Evolutionary conservation across 1,140 invertebrate genomes (phyloP), one percentile per base, ranked within the genome.

Genomic region (Hypsibius dujardini): DNA sequence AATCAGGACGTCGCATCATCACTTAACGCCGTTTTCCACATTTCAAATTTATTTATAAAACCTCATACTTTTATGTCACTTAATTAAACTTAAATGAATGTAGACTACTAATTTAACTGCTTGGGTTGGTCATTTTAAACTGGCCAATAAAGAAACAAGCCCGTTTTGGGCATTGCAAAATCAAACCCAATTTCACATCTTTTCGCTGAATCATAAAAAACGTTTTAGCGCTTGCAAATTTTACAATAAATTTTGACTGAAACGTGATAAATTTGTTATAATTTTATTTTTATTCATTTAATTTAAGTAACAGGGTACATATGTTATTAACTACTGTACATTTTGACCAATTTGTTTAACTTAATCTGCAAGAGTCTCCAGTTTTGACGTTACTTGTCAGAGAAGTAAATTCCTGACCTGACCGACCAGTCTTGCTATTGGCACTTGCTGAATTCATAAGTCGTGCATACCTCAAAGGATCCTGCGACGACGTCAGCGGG

Each of bases 401-500:
- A 46, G n/a, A 72, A 72, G 15, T 45, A 28, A 47, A 15, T 70
- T 72, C 0, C 50, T 7, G n/a, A n/a, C n/a, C n/a, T n/a, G n/a
- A n/a, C n/a, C n/a, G n/a, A n/a, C n/a, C n/a, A n/a, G n/a, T n/a
- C n/a, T n/a, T n/a, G n/a, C n/a, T n/a, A n/a, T n/a, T n/a, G n/a
- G n/a, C n/a, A n/a, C n/a, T n/a, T n/a, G n/a, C n/a, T n/a, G n/a
- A n/a, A n/a, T n/a, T n/a, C n/a, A n/a, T n/a, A n/a, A n/a, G n/a
- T n/a, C n/a, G n/a, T n/a, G n/a, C n/a, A n/a, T 46, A 89, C 81
- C 72, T 87, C 84, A 78, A 86, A 87, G 28, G 89, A 83, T 74
- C 90, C 89, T 56, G 86, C 87, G 46, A 95, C 78, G 15, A 82
- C 79, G 1, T 87, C 86, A n/a, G 83, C 78, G 0, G 92, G 90